phyloP scores from a whole-genome alignment of 2,113 vertebrate species.

The Meles meles region DNA sequence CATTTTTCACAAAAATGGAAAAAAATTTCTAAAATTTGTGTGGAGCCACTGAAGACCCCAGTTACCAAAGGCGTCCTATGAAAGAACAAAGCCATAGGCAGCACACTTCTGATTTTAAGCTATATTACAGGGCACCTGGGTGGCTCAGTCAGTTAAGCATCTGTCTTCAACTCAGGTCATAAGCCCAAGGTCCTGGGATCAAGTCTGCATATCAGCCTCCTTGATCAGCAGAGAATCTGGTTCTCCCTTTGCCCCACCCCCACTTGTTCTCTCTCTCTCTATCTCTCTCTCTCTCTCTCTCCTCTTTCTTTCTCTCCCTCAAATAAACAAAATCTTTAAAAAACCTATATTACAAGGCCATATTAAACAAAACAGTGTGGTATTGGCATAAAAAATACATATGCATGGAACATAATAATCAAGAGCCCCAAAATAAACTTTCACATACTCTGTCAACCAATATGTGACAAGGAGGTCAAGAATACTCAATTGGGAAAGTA shows the following conservation, averaged over 20 bases:
- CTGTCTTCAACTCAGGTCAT: too few species aligned
- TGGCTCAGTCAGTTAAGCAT: too few species aligned
- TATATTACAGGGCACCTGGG: not conserved
- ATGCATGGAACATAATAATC: not conserved
- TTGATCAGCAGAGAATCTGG: too few species aligned
- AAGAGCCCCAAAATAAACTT: not conserved
- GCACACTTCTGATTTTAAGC: not conserved
- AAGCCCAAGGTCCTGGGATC: too few species aligned
- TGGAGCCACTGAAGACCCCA: not conserved
- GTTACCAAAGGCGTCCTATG: not conserved
- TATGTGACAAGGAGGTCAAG: not conserved
- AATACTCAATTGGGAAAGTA: not conserved
- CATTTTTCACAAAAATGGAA: not conserved
- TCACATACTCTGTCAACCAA: not conserved
- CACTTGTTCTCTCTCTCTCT: too few species aligned
- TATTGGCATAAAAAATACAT: not conserved
- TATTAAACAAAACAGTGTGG: not conserved
- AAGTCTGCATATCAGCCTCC: too few species aligned
- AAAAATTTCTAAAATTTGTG: not conserved
- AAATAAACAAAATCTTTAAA: too few species aligned
- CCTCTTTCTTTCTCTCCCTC: too few species aligned
- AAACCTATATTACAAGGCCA: not conserved
- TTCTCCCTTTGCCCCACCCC: too few species aligned
- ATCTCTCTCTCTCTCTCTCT: too few species aligned
- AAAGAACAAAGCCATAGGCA: not conserved